Evolutionary conservation across 2,888 invertebrate genomes (phyloP), one percentile per base, ranked within the genome.

Genomic region (Papilio elwesi): DNA sequence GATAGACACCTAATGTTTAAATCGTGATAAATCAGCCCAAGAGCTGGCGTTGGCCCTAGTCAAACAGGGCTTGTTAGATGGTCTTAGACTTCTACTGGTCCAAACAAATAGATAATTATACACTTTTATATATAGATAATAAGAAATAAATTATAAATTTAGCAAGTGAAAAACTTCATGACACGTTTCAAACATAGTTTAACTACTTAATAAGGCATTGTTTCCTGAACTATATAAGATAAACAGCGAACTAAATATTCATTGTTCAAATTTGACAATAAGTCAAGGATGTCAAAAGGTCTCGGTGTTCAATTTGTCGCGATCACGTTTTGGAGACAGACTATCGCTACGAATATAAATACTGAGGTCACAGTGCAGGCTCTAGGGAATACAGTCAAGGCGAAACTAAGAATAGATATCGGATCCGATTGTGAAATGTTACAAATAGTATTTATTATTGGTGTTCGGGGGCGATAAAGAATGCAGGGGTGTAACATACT

Each of bases 281-380:
- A 88, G 90, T 89, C 91, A 91, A 91, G 91, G 90, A 89, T 89
- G 82, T 79, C 78, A 83, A 85, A 82, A 82, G 84, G 83, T 87
- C 84, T 86, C 88, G 86, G 84, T 89, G 87, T 87, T 84, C 81
- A 81, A 87, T 89, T 86, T 89, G 90, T 91, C 90, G 90, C 90
- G 92, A 91, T 85, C 85, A 84, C 84, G 86, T 87, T 85, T 83
- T 83, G 79, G 82, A 81, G 83, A 83, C 81, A 81, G 83, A 83
- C 81, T 80, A 80, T 81, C 79, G 77, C 38, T 77, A 77, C 74
- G 80, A 80, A 81, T 81, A 79, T 78, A 80, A 80, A 80, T 78
- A 74, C 77, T 85, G 83, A 89, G 87, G 88, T 88, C 85, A 86
- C 75, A 83, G 79, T 78, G 26, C 4, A 26, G 2, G 81, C 76